Percentiles rank a stretch among this genome's conserved stretches.
Evolutionary conservation across 1,140 invertebrate species (phyloP).

Genomic region (Agrilus planipennis): DNA sequence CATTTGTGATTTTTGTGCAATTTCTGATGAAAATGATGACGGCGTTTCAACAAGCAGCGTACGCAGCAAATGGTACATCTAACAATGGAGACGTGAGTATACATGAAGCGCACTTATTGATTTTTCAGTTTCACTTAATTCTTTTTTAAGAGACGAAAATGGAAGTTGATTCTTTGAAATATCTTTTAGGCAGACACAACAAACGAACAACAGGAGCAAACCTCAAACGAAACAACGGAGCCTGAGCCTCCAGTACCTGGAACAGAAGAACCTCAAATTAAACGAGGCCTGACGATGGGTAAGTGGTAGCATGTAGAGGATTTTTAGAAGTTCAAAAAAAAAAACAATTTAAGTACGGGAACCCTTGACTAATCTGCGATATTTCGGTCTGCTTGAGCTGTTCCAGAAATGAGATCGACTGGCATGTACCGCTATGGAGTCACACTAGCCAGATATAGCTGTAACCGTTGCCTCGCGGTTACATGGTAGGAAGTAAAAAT

Average conservation of each 20-base stretch:
- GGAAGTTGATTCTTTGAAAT: no score
- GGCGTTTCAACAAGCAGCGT: conserved; percentile 22
- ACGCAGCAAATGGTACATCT: neutral
- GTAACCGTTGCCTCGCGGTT: conserved; percentile 31
- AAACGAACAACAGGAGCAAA: conserved; percentile 10
- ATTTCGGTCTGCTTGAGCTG: conserved; percentile 34
- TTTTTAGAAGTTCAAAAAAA: conserved; percentile 13
- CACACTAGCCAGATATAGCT: conserved; percentile 23
- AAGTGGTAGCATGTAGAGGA: conserved; percentile 17
- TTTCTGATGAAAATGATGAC: conserved; percentile 20
- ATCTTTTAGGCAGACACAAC: neutral
- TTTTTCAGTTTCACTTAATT: neutral
- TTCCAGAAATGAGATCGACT: conserved; percentile 33
- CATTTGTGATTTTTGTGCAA: no score
- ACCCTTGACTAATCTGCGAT: conserved; percentile 30
- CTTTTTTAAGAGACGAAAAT: no score
- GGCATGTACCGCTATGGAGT: conserved; percentile 22
- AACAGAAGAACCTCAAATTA: conserved; percentile 26
- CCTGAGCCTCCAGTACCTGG: conserved; percentile 28
- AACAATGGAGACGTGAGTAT: neutral
- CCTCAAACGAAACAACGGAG: no score
- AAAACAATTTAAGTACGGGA: conserved; percentile 15
- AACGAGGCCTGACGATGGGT: conserved; percentile 19
- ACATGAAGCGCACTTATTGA: no score
- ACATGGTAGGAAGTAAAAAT: conserved; percentile 33